phyloP scores from a whole-genome alignment of 2,888 invertebrate species.

The Heliconius cydno region DNA sequence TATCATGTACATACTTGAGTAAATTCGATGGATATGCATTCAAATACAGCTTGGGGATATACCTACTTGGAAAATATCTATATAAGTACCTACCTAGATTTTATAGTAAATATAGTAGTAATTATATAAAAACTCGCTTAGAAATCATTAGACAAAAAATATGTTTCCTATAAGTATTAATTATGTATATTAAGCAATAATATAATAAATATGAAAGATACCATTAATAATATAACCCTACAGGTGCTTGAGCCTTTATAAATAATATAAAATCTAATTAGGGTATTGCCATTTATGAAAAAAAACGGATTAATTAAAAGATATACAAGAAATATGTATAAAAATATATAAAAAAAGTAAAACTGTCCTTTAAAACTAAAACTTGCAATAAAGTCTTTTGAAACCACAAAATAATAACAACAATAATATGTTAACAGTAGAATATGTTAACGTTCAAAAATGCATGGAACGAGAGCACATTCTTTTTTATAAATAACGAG shows the following conservation, averaged over 20 bases:
- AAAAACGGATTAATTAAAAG: neutral
- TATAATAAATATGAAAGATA: too few relatives aligned
- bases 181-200: too few relatives aligned
- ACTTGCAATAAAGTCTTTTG: neutral
- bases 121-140: too few relatives aligned
- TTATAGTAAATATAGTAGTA: too few relatives aligned
- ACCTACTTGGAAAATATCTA: neutral
- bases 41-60: neutral
- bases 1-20: neutral
- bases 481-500: conserved; percentile 23
- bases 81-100: neutral
- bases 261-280: neutral
- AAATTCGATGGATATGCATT: neutral
- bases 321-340: too few relatives aligned
- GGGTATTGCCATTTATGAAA: neutral
- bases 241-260: too few relatives aligned
- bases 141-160: too few relatives aligned
- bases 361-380: too few relatives aligned
- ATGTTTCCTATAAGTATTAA: too few relatives aligned
- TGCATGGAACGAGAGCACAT: conserved; percentile 20
- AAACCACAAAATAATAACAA: conserved; percentile 12
- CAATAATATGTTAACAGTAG: conserved; percentile 6
- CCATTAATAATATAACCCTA: too few relatives aligned
- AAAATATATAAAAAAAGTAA: too few relatives aligned
- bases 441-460: conserved; percentile 6